Evolutionary conservation across 2,888 invertebrate species (phyloP).

Genomic region (Smittia aterrima): DNA sequence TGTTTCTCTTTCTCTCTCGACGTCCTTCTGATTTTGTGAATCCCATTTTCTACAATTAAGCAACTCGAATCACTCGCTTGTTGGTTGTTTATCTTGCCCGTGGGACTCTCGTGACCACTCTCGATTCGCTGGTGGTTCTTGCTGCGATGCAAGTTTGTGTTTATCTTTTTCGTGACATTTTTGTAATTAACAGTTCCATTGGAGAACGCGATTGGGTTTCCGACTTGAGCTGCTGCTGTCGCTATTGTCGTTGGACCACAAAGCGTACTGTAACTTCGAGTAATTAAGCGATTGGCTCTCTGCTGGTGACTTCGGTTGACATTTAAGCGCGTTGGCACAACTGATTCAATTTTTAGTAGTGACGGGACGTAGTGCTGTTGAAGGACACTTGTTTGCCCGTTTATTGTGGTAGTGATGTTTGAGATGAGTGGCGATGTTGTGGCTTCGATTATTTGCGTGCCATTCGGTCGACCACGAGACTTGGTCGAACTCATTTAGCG

Average conservation of each 20-base stretch:
- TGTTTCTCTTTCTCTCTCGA: slow-evolving; percentile 76
- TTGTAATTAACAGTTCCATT: slow-evolving; percentile 31
- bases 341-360: slow-evolving; percentile 55
- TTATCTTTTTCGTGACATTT: slow-evolving; percentile 37
- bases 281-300: slow-evolving; percentile 48
- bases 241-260: slow-evolving; percentile 46
- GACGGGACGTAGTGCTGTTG: slow-evolving; percentile 44
- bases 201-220: not conserved
- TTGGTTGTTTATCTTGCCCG: slow-evolving; percentile 26
- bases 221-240: not conserved
- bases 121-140: slow-evolving; percentile 26
- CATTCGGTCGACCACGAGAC: slow-evolving; percentile 33
- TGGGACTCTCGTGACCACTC: slow-evolving; percentile 30
- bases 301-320: slow-evolving; percentile 48
- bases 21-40: slow-evolving; percentile 65
- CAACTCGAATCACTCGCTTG: slow-evolving; percentile 27
- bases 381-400: not conserved
- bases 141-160: slow-evolving; percentile 22
- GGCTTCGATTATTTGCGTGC: slow-evolving; percentile 34
- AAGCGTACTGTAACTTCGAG: slow-evolving; percentile 53
- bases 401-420: slow-evolving; percentile 32
- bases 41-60: slow-evolving; percentile 48
- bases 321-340: slow-evolving; percentile 51
- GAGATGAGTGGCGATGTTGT: slow-evolving; percentile 21
- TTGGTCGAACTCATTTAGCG: slow-evolving; percentile 39